Conservation (phyloP, 2,888 invertebrate species). For the Leptura quadrifasciata region DNA sequence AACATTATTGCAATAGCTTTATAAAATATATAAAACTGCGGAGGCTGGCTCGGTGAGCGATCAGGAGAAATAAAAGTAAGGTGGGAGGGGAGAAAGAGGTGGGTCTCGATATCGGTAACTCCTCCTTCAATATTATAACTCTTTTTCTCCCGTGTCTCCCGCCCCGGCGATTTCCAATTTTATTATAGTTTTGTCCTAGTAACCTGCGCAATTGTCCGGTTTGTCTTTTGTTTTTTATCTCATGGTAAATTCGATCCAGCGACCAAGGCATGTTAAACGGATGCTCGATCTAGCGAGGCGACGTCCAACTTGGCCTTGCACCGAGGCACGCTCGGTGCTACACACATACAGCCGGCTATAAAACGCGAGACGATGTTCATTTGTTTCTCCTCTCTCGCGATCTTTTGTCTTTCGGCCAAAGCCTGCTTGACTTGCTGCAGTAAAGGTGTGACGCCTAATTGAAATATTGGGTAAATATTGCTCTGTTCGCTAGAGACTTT, state of each 20-base stretch:
- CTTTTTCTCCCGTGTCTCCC: constrained; percentile 61
- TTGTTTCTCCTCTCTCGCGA: constrained; percentile 46
- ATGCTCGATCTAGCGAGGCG: constrained; percentile 46
- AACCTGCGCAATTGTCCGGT: constrained; percentile 58
- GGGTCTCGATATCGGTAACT: constrained; percentile 70
- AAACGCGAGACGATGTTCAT: constrained; percentile 48
- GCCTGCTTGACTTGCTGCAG: constrained; percentile 13
- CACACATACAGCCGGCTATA: constrained; percentile 44
- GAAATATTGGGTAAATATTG: constrained; percentile 20
- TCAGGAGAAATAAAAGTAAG: constrained; percentile 58
- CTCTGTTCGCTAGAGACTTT: background rate
- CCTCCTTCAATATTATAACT: constrained; percentile 69
- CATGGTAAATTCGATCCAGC: constrained; percentile 51
- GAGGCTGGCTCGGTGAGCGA: constrained; percentile 64
- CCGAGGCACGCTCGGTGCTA: constrained; percentile 30
- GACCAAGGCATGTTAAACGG: constrained; percentile 29
- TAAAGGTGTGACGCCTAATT: constrained; percentile 11
- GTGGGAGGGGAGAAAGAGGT: constrained; percentile 68
- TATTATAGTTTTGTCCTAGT: constrained; percentile 69
- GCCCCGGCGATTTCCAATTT: constrained; percentile 68
- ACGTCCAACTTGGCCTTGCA: constrained; percentile 50
- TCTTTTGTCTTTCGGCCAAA: constrained; percentile 42
- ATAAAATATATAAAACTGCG: constrained; percentile 63
- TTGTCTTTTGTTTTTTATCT: constrained; percentile 50
- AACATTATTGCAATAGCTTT: constrained; percentile 41